Evolutionary conservation across 2,888 invertebrate genomes (phyloP), one percentile per base, ranked within the genome.

Genomic region (Nematopogon swammerdamellus): DNA sequence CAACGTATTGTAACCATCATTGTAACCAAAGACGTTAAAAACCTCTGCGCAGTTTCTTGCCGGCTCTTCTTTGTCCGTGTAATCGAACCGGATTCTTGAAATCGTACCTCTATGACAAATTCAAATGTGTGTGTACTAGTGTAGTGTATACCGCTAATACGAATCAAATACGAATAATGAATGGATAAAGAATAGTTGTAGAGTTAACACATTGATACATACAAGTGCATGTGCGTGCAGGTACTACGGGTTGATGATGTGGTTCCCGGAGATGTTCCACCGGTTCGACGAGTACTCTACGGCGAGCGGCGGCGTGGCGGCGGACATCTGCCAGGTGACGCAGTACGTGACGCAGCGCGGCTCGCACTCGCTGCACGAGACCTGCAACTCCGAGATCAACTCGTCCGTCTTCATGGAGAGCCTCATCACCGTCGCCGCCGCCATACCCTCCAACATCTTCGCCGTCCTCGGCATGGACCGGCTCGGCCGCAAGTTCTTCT

Each of bases 191-290:
- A n/a, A n/a, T n/a, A n/a, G n/a, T n/a, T n/a, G n/a, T n/a, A n/a
- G n/a, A n/a, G n/a, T n/a, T n/a, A n/a, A n/a, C n/a, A n/a, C n/a
- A n/a, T n/a, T n/a, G n/a, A n/a, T n/a, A n/a, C n/a, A n/a, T n/a
- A n/a, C n/a, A n/a, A n/a, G n/a, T n/a, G n/a, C n/a, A n/a, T n/a
- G n/a, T n/a, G n/a, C n/a, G n/a, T n/a, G n/a, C 70, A 89, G 91
- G 50, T 96, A 95, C 70, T 96, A 96, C 68, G 95, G 95, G 44
- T 80, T 96, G 49, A 94, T 94, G 92, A 93, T 96, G 92, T 96
- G 96, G 96, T 95, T 95, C 75, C 95, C 95, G 0, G 95, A 95
- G 72, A 82, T 96, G 64, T 96, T 95, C 75, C 92, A 91, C 67
- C 88, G 95, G 46, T 92, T 92, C 68, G 91, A 92, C 72, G 90